Evolutionary conservation across 1,140 invertebrate species (phyloP), one percentile per base, ranked within the genome.

Genomic region (Brevipalpus yothersi): DNA sequence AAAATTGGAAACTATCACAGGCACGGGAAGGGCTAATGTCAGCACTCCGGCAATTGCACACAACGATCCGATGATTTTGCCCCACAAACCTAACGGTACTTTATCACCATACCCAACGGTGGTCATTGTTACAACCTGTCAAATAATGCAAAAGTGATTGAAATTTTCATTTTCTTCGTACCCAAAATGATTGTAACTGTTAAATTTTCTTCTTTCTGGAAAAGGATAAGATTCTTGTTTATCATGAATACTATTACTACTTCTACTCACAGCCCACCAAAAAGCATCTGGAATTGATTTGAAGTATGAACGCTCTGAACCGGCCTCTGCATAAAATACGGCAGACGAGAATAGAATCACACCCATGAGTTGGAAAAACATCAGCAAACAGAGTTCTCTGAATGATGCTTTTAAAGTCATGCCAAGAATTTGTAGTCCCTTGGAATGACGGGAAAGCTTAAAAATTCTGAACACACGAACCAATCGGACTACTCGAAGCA

Each of bases 311-410:
- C 86, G 82, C 73, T 88, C 84, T 21, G 53, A 55, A 74, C 90
- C 89, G 71, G 90, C 90, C 77, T 97, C 92, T 65, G 92, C 92
- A 79, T 95, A 96, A 78, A 94, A 97, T 67, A 95, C 90, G 67
- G 90, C 88, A 75, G 86, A 91, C 67, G 89, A 92, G 80, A 96
- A 97, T 71, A 97, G 82, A 70, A 96, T 86, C 73, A 96, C 88
- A 75, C 91, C 90, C 72, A 95, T 95, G 73, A 95, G 91, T 70
- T 99, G 82, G 82, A 99, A 99, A 83, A 99, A 98, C 78, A 99
- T 98, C 75, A 98, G 84, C 72, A 98, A 80, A 72, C 91, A 92
- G 69, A 99, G 83, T 79, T 99, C 95, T 75, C 93, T 82, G 86
- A 98, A 94, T 70, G 92, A 97, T 71, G 95, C 94, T 77, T 94